Conservation (phyloP, 2,888 invertebrate species). For the Aquatica leii region DNA sequence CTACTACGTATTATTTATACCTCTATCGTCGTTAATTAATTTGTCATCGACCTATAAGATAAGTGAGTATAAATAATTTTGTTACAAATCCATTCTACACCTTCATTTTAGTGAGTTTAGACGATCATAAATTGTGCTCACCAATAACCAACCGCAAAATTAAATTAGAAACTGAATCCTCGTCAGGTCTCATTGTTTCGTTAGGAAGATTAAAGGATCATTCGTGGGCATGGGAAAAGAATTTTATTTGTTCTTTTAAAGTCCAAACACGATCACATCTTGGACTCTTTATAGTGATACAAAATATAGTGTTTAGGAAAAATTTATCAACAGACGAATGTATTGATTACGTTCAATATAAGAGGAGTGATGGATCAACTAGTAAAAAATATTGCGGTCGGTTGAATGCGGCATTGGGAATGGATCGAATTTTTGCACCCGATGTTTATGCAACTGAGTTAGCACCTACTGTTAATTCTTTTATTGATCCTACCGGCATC, state of each 20-base stretch:
- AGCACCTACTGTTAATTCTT: conserved; percentile 44
- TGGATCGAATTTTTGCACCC: conserved; percentile 44
- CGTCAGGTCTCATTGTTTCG: conserved; percentile 50
- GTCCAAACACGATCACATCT: conserved; percentile 46
- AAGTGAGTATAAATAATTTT: not conserved
- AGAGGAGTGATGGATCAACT: conserved; percentile 48
- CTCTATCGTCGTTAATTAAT: not conserved
- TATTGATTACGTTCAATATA: conserved; percentile 62
- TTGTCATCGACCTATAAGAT: not conserved
- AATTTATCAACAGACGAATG: conserved; percentile 57
- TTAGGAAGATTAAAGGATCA: conserved; percentile 48
- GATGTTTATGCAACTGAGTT: conserved; percentile 29
- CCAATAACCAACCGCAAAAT: conserved; percentile 44
- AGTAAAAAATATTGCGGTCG: conserved; percentile 55
- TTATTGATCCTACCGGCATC: conserved; percentile 51
- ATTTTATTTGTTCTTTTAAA: conserved; percentile 54
- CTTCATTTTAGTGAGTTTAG: conserved; percentile 36
- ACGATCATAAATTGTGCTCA: conserved; percentile 38
- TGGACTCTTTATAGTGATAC: conserved; percentile 64
- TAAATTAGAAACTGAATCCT: conserved; percentile 44
- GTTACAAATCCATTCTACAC: not conserved
- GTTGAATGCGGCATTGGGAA: conserved; percentile 50
- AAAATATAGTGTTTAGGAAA: conserved; percentile 60
- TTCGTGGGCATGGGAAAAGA: conserved; percentile 45
- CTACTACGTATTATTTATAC: not conserved